These are phyloP conservation scores for Todiramphus saurophagus DNA, from an alignment of 2,113 vertebrate species.

Conservation along the genomic window DNA sequence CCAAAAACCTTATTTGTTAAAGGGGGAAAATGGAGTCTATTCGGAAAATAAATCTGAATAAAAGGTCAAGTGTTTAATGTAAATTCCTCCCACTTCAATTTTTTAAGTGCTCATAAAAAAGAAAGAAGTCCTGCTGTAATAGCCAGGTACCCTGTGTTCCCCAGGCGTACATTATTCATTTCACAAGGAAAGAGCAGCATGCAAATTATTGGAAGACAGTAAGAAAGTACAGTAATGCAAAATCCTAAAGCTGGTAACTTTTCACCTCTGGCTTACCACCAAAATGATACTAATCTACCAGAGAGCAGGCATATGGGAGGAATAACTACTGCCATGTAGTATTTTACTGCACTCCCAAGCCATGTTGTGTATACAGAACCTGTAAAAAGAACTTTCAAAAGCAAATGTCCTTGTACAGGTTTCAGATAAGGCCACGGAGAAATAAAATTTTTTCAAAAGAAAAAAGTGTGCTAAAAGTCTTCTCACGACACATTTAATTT, in stretches of 20 bases:
- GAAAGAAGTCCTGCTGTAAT: neutral
- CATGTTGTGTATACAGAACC: neutral
- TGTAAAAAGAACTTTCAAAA: neutral
- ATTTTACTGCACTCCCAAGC: neutral
- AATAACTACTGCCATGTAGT: neutral
- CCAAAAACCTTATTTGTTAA: neutral
- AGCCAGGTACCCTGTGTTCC: neutral
- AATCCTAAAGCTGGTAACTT: neutral
- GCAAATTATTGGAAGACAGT: neutral
- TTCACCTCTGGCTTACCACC: neutral
- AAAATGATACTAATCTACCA: neutral
- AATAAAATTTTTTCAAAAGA: neutral
- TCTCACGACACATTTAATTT: neutral
- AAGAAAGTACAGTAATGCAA: neutral
- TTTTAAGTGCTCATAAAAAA: neutral
- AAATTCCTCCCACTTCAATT: neutral
- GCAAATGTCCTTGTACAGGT: neutral
- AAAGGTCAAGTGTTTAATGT: neutral
- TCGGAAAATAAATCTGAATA: neutral
- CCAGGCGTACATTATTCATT: neutral
- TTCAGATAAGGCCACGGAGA: neutral
- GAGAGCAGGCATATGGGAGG: neutral
- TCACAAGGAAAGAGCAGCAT: neutral
- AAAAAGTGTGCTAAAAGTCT: neutral
- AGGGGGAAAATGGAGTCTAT: fast-evolving